These are phyloP conservation scores for Callimorpha dominula DNA, from an alignment of 2,888 invertebrate genomes.

Conservation along the genomic window DNA sequence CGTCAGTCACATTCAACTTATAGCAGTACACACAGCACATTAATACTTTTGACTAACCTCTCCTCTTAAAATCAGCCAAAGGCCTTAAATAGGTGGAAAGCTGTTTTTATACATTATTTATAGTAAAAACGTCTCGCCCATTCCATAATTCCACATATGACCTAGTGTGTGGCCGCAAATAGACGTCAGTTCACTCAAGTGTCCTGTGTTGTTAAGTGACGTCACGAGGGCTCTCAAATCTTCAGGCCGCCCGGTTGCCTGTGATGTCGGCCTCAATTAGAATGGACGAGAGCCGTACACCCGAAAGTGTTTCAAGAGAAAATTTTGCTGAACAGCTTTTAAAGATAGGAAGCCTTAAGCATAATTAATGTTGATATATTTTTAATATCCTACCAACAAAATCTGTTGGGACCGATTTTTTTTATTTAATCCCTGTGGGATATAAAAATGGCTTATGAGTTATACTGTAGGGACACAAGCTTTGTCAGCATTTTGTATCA, in stretches of 20 bases:
- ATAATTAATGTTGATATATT: too few relatives aligned
- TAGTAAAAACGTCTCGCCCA: neutral
- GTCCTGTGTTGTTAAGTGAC: slow-evolving; percentile 9
- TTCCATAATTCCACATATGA: neutral
- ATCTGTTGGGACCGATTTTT: neutral
- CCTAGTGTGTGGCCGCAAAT: slow-evolving; percentile 1
- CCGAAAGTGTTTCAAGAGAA: neutral
- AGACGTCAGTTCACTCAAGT: neutral
- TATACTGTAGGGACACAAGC: too few relatives aligned
- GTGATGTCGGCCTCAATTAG: slow-evolving; percentile 1
- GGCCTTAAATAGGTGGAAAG: neutral
- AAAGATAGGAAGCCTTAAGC: neutral
- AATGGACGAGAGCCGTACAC: neutral
- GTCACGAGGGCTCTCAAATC: neutral
- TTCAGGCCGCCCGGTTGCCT: neutral
- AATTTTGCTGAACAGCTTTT: neutral
- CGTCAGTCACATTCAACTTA: too few relatives aligned
- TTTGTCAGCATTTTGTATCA: too few relatives aligned
- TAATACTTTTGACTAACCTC: too few relatives aligned
- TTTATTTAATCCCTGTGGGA: too few relatives aligned
- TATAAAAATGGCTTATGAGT: too few relatives aligned
- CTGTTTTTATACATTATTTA: neutral
- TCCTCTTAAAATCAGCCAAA: neutral
- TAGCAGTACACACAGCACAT: too few relatives aligned
- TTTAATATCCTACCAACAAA: too few relatives aligned